phyloP scores from a whole-genome alignment of 1,140 invertebrate genomes.

The Eumeta japonica region DNA sequence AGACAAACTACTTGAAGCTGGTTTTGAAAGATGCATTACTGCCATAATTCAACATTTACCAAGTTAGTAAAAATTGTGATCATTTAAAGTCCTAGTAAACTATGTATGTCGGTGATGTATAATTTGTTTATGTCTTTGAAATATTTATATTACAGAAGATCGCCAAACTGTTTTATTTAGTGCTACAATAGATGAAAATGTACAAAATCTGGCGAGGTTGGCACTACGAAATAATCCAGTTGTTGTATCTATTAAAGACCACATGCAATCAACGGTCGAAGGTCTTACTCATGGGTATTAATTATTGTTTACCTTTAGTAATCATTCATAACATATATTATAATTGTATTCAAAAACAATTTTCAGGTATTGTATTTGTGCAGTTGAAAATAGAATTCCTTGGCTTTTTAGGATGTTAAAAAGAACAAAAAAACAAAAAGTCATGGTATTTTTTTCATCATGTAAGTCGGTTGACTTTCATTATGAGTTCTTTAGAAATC shows the following conservation, averaged over 20 bases:
- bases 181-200: conserved; percentile 77
- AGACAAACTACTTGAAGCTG: conserved; percentile 80
- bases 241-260: conserved; percentile 69
- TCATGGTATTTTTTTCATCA: conserved; percentile 86
- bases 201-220: conserved; percentile 70
- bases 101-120: conserved; percentile 2
- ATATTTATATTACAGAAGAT: conserved; percentile 35
- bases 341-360: no score
- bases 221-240: conserved; percentile 74
- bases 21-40: conserved; percentile 83
- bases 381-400: conserved; percentile 75
- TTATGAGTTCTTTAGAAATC: conserved; percentile 63
- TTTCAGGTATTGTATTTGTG: conserved; percentile 61
- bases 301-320: no score
- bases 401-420: conserved; percentile 83
- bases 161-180: conserved; percentile 84
- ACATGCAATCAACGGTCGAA: conserved; percentile 68
- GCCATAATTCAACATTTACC: conserved; percentile 76
- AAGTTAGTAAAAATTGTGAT: conserved; percentile 57
- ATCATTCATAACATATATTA: no score
- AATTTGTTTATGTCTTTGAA: background rate
- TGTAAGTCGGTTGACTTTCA: conserved; percentile 84
- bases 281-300: conserved; percentile 77
- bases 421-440: conserved; percentile 72
- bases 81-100: background rate